phyloP scores from a whole-genome alignment of 2,888 invertebrate genomes.

The Euplexia lucipara region DNA sequence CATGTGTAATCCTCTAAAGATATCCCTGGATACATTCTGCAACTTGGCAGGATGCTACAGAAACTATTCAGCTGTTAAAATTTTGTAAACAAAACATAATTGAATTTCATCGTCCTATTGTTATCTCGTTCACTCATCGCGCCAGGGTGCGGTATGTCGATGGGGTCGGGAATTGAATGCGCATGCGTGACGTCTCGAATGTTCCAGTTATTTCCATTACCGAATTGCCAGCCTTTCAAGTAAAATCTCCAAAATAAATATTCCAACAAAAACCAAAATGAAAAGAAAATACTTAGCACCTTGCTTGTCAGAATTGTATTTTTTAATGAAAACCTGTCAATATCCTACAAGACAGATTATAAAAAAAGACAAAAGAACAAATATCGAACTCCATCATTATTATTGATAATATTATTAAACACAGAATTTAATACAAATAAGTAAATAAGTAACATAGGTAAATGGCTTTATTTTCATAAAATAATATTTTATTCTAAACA shows the following conservation, averaged over 20 bases:
- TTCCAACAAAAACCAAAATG: not conserved
- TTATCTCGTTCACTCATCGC: conserved; percentile 1
- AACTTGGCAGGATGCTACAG: not conserved
- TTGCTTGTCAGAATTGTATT: too few relatives aligned
- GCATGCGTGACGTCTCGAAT: conserved; percentile 2
- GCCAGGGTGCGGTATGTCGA: not conserved
- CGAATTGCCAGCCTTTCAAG: conserved; percentile 14
- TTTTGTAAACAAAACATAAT: not conserved
- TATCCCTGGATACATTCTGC: too few relatives aligned
- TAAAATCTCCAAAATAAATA: not conserved
- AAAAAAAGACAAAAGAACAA: too few relatives aligned
- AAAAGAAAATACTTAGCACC: not conserved
- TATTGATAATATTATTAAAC: too few relatives aligned
- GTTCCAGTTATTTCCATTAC: conserved; percentile 9
- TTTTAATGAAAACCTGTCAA: too few relatives aligned
- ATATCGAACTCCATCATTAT: too few relatives aligned
- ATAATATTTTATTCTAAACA: too few relatives aligned
- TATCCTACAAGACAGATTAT: too few relatives aligned
- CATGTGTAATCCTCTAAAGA: not conserved
- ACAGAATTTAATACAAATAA: too few relatives aligned
- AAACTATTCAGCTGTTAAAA: not conserved
- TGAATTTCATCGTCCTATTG: not conserved
- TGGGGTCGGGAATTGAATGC: not conserved
- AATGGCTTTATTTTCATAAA: too few relatives aligned
- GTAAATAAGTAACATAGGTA: too few relatives aligned